Percentiles rank a stretch among this genome's conserved stretches.
Evolutionary conservation across 2,797 vertebrate genomes (phyloP).

Genomic region (Bryconaethiops microstoma): DNA sequence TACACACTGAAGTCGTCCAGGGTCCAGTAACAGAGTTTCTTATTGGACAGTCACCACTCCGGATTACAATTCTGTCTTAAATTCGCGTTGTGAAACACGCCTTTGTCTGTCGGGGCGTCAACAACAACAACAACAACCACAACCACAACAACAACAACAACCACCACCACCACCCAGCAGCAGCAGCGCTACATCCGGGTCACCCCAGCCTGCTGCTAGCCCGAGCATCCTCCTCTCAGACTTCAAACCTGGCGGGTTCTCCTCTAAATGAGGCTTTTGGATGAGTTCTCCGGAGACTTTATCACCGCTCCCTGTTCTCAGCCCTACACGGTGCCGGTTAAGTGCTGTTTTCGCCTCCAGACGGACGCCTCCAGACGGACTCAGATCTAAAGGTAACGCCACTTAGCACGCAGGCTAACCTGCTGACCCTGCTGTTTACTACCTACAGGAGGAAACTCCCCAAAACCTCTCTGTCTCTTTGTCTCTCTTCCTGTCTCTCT

Average conservation of each 20-base stretch:
- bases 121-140: slow-evolving; percentile 1
- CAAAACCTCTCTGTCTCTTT: too few species aligned
- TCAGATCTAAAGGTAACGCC: slow-evolving; percentile 1
- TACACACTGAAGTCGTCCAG: too few species aligned
- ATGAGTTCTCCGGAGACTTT: neutral
- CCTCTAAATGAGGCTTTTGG: neutral
- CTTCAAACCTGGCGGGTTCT: neutral
- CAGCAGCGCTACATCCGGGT: slow-evolving; percentile 47
- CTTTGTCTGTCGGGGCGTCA: neutral
- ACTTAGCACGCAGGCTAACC: neutral
- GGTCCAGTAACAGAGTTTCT: too few species aligned
- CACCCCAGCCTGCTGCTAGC: neutral
- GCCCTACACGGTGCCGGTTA: neutral
- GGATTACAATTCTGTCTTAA: too few species aligned
- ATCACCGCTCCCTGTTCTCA: neutral
- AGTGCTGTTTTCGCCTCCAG: neutral
- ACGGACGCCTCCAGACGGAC: neutral
- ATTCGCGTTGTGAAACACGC: neutral
- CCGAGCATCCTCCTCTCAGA: neutral
- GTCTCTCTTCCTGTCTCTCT: too few species aligned
- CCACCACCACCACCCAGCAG: too few species aligned
- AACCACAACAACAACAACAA: slow-evolving; percentile 7
- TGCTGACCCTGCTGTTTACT: neutral
- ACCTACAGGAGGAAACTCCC: too few species aligned
- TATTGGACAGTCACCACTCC: too few species aligned